A percentile compares a stretch with the other conserved stretches of the same genome.
Conservation (phyloP, 2,797 vertebrate genomes). For the Manis crassicaudata region DNA sequence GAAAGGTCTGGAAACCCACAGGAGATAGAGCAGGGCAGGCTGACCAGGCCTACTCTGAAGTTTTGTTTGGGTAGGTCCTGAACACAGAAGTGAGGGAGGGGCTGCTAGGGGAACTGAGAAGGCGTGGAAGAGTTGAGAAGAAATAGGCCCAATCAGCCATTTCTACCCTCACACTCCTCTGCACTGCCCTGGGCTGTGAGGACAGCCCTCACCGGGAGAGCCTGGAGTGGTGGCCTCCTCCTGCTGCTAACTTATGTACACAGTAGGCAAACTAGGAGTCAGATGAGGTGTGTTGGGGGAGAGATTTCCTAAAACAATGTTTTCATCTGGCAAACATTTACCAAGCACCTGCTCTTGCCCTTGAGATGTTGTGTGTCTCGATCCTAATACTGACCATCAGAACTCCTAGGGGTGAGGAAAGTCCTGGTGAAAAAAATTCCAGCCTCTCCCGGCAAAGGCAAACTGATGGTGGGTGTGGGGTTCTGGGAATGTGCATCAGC, state of each 20-base stretch:
- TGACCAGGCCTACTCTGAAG: background rate
- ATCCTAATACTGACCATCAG: background rate
- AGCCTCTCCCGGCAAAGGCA: background rate
- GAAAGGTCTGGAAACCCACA: background rate
- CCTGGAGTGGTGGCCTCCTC: background rate
- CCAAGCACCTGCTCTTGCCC: background rate
- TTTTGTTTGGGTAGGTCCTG: background rate
- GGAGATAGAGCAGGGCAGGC: background rate
- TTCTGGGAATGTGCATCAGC: background rate
- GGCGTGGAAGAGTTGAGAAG: background rate
- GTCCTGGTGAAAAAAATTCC: background rate
- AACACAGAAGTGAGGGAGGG: background rate
- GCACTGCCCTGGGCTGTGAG: background rate
- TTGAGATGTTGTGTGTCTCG: background rate
- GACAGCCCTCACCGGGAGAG: background rate
- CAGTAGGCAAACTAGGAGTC: background rate
- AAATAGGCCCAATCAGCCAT: background rate
- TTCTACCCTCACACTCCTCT: background rate
- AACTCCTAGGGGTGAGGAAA: background rate
- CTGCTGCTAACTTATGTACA: background rate
- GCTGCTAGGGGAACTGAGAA: background rate
- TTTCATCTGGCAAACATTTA: background rate
- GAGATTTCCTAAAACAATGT: background rate
- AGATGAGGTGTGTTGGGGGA: background rate
- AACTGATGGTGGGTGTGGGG: background rate